Evolutionary conservation across 2,113 vertebrate species (phyloP).

Genomic region (Elephas maximus): DNA sequence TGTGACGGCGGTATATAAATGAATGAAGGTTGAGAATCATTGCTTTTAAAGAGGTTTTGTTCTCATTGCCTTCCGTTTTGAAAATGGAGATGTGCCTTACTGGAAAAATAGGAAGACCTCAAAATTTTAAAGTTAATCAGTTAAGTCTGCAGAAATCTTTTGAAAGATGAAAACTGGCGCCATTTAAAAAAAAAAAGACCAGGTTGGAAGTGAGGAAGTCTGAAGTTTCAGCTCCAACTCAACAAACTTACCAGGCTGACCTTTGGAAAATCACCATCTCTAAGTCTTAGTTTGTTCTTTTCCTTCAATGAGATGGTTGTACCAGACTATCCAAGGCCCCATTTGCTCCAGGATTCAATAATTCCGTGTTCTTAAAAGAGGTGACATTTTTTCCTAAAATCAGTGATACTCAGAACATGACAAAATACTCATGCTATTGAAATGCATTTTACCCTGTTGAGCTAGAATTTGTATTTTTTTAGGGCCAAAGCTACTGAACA

Average conservation of each 20-base stretch:
- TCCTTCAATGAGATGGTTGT: not conserved
- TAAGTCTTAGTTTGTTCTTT: not conserved
- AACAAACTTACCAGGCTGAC: not conserved
- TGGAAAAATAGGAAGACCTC: not conserved
- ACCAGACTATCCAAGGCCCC: not conserved
- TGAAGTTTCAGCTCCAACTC: not conserved
- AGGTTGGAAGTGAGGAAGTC: not conserved
- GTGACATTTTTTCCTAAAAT: too few species aligned
- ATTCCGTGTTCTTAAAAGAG: too few species aligned
- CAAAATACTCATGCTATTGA: too few species aligned
- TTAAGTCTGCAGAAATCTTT: slow-evolving; percentile 7
- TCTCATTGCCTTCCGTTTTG: not conserved
- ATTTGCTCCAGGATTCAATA: not conserved
- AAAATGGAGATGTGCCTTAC: too few species aligned
- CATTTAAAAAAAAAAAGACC: not conserved
- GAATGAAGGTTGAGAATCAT: not conserved
- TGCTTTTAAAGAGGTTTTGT: not conserved
- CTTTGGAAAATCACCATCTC: not conserved
- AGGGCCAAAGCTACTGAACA: too few species aligned
- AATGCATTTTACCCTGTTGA: too few species aligned
- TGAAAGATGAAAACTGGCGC: not conserved
- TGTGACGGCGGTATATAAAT: not conserved
- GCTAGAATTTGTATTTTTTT: too few species aligned
- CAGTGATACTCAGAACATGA: too few species aligned
- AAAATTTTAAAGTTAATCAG: not conserved